Percentiles rank a stretch among this genome's conserved stretches.
Conservation (phyloP, 2,888 invertebrate genomes). For the Melipona bicolor region DNA sequence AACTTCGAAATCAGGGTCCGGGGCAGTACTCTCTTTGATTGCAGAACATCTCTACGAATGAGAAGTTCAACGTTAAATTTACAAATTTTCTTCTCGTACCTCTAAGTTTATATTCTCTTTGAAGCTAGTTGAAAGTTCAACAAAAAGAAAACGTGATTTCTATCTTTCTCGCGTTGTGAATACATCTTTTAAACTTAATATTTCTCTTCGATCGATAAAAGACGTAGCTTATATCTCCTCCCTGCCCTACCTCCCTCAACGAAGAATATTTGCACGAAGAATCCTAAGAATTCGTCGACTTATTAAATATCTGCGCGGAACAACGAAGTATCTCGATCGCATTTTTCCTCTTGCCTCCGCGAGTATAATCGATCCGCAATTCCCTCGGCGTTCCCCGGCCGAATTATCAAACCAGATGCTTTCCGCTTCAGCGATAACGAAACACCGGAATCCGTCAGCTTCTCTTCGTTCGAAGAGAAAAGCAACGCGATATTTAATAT, state of each 20-base stretch:
- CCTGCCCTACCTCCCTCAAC: not conserved
- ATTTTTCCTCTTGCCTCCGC: not conserved
- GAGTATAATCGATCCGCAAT: conserved; percentile 16
- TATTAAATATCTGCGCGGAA: conserved; percentile 26
- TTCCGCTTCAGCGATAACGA: conserved; percentile 11
- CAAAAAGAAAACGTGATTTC: not conserved
- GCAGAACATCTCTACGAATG: not conserved
- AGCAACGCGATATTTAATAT: not conserved
- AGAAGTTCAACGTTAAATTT: not conserved
- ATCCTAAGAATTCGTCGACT: conserved; percentile 12
- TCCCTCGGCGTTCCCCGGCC: conserved; percentile 22
- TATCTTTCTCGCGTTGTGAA: not conserved
- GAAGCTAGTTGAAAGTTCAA: not conserved
- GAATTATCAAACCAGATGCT: conserved; percentile 37
- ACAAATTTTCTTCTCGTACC: not conserved
- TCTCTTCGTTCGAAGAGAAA: not conserved
- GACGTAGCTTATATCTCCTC: not conserved
- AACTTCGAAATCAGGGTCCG: not conserved
- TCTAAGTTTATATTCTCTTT: not conserved
- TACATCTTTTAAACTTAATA: not conserved
- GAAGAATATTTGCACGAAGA: not conserved
- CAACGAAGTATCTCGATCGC: not conserved
- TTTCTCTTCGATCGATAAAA: not conserved
- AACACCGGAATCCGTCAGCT: not conserved
- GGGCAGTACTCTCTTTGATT: not conserved